These are phyloP conservation scores for Acomys russatus DNA, from an alignment of 2,797 vertebrate genomes.

Conservation along the genomic window DNA sequence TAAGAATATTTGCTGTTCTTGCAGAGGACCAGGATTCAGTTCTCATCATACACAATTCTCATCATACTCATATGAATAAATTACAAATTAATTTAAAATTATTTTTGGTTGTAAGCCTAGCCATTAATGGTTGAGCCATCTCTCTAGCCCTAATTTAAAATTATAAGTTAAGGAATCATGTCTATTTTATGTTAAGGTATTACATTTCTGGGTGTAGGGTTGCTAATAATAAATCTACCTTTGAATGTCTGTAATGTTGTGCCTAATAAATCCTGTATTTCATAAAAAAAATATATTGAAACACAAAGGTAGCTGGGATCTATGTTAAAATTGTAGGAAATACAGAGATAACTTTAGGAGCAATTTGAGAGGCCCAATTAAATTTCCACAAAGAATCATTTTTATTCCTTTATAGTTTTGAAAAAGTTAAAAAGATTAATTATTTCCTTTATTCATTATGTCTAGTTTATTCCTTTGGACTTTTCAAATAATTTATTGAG, in stretches of 20 bases:
- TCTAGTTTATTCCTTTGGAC: background rate
- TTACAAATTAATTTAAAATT: background rate
- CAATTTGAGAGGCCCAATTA: background rate
- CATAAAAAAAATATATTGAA: no score
- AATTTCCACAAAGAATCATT: background rate
- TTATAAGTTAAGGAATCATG: background rate
- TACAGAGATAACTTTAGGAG: background rate
- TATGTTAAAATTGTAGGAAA: background rate
- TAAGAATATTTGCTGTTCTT: background rate
- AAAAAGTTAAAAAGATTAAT: background rate
- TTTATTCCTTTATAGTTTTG: background rate
- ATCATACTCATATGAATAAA: background rate
- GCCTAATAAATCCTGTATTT: background rate
- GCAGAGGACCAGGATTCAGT: background rate
- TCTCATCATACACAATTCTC: background rate
- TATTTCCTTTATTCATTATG: background rate
- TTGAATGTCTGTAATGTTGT: conserved; percentile 45
- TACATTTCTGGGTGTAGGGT: conserved; percentile 16
- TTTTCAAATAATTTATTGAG: background rate
- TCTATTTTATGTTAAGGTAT: background rate
- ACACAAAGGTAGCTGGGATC: background rate
- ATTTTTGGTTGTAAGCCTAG: background rate
- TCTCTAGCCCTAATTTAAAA: background rate
- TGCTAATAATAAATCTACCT: background rate
- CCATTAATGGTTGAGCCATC: background rate